Evolutionary conservation across 2,888 invertebrate species (phyloP), one percentile per base, ranked within the genome.

Genomic region (Drosophila kanekoi): DNA sequence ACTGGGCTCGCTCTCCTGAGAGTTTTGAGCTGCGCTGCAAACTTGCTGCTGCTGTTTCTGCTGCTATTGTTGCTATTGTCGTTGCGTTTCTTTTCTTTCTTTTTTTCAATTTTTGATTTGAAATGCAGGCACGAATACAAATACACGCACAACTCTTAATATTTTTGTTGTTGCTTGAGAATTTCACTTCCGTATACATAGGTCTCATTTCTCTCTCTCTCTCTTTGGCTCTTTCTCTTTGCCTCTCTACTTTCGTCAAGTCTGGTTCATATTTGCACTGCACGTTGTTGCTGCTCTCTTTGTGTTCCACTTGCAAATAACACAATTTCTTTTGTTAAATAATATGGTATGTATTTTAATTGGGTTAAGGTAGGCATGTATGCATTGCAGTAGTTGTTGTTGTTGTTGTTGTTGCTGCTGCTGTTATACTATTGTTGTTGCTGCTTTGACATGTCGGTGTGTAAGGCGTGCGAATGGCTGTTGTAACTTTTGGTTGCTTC

Each of bases 301-400:
- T 69, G 53, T 76, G 76, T 69, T 72, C 62, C 77, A 80, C 72
- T 80, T 78, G 80, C 83, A 77, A 84, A 87, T 87, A 88, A 80
- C 86, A 85, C 80, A 82, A 79, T 83, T 89, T 89, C 80, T 87
- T 89, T 90, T 85, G 85, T 90, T 89, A 90, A 90, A 90, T 86
- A 89, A 90, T 88, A 87, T 79, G 77, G 54, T 69, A 51, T 64
- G 79, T 77, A 69, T 79, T 86, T 89, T 77, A 91, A 90, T 89
- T 90, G 86, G 90, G 90, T 90, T 90, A 90, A 90, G 90, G 90
- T 89, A 89, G 87, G 83, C 87, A 81, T 84, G 82, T 83, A 83
- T 77, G 78, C 52, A 48, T 44, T 72, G 63, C 51, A 78, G 32
- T 44, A 40, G 52, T 43, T 58, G 40, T 45, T 49, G 38, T 43